Evolutionary conservation across 2,797 vertebrate genomes (phyloP), one percentile per base, ranked within the genome.

Genomic region (Microhierax caerulescens): DNA sequence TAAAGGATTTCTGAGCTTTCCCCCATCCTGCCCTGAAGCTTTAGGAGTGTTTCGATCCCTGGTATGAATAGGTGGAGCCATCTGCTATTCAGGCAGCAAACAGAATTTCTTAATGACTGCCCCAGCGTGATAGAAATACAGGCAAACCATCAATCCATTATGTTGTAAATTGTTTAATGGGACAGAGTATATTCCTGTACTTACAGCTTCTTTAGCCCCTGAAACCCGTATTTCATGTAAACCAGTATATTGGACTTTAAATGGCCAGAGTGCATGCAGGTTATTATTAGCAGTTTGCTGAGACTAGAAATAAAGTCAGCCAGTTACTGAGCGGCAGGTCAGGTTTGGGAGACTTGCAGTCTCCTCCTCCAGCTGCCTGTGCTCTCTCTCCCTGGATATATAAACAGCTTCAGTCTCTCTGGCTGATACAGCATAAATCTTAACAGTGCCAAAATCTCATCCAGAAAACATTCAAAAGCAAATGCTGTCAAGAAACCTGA

Each of bases 101-200:
- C 59, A 82, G 87, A 91, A 91, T 88, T 95, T 74, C 68, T 90
- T 95, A 96, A 94, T 91, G 85, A 64, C 76, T 86, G 73, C 20
- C 79, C 57, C 79, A 84, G 88, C 8, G 0, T 72, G 90, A 75
- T 0, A 72, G 80, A 95, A 79, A 74, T 75, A 72, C 28, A 88
- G 91, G 61, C 72, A 88, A 83, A 47, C 51, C 53, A 61, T 88
- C 63, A 94, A 92, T 83, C 51, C 56, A 39, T 78, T 51, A 18
- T 24, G 48, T 50, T 51, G 68, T 13, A 67, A 77, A 68, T 83
- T 75, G 82, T 61, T 85, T 86, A 70, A 95, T 14, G 51, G 53
- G 43, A 32, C 61, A 68, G 61, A 25, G 53, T 70, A 24, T 78
- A 60, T 53, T 77, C 75, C 79, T 57, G 28, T 30, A n/a, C 2